Base-by-base conservation (phyloP, 1,140 invertebrate species). In the Sycophila sp. region DNA sequence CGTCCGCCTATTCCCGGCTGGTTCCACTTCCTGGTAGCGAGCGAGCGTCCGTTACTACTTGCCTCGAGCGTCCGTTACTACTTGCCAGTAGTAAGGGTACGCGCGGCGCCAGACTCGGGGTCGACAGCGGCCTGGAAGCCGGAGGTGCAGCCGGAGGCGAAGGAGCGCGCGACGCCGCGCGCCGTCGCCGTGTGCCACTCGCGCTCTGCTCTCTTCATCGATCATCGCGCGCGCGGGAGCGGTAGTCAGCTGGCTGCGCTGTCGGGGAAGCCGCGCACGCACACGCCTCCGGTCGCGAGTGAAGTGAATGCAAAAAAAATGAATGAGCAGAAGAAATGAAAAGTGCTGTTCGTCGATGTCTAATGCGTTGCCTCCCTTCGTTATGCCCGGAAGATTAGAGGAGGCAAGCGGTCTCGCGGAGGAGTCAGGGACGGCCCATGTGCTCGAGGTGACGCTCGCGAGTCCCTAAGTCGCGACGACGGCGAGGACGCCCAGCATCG, bases 191-290 rank as follows among this genome's bases (percentile, higher is more conserved):
- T 17, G 19, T 32, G n/a, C 22, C n/a, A 62, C 3, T 7, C 22
- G 8, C 26, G 17, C 15, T 26, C 59, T 62, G 7, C 40, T 22
- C 8, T 63, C 34, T 22, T n/a, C 62, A 55, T 69, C 30, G 67
- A 51, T 72, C 59, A 32, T 55, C n/a, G n/a, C n/a, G n/a, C n/a
- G n/a, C 53, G 60, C 69, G 40, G 34, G 24, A 68, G 10, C 42
- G 30, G 15, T 49, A 59, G 65, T 58, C 65, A 49, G 55, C 65
- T 68, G 55, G 40, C 13, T 56, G 51, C 45, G n/a, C 64, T 36
- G 40, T 36, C 47, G 51, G n/a, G 30, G 34, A 2, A 55, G 24
- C 45, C 19, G 22, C 30, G 40, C 22, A 22, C 56, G 53, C 45
- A 22, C 55, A 45, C 42, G 36, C 36, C 7, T 17, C 3, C 28